Evolutionary conservation across 2,888 invertebrate genomes (phyloP).

Genomic region (Colletes collaris): DNA sequence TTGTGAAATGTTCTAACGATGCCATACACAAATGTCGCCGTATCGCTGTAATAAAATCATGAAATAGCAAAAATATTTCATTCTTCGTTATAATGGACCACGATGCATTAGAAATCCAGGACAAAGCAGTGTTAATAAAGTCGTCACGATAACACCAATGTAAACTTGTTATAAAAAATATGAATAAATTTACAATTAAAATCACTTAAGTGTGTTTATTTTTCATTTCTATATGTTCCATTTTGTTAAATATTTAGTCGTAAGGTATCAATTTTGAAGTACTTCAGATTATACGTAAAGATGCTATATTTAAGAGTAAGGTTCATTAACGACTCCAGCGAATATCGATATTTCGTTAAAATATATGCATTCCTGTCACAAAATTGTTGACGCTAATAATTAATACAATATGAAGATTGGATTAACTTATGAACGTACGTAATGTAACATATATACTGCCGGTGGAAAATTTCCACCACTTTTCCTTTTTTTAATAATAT

Average conservation of each 20-base stretch:
- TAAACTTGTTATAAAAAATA: neutral
- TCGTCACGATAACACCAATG: neutral
- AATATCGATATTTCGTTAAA: slow-evolving; percentile 28
- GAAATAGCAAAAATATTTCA: neutral
- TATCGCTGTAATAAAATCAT: slow-evolving; percentile 22
- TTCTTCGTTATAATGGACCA: neutral
- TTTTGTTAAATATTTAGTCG: neutral
- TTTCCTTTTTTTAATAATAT: too few relatives aligned
- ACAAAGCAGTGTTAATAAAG: neutral
- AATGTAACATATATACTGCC: too few relatives aligned
- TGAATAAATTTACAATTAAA: slow-evolving; percentile 19
- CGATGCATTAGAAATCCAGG: neutral
- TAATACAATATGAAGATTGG: neutral
- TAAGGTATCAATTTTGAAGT: too few relatives aligned
- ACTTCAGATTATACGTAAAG: neutral
- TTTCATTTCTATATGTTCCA: neutral
- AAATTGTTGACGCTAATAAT: neutral
- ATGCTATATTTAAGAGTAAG: neutral
- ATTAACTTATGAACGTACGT: neutral
- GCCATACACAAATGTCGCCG: slow-evolving; percentile 4
- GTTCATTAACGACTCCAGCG: slow-evolving; percentile 26
- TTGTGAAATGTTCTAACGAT: neutral
- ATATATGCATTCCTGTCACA: slow-evolving; percentile 26
- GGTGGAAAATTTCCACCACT: too few relatives aligned
- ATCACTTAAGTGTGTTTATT: neutral